These are phyloP conservation scores for Zaprionus kolodkinae DNA, from an alignment of 1,140 invertebrate genomes.

Conservation along the genomic window DNA sequence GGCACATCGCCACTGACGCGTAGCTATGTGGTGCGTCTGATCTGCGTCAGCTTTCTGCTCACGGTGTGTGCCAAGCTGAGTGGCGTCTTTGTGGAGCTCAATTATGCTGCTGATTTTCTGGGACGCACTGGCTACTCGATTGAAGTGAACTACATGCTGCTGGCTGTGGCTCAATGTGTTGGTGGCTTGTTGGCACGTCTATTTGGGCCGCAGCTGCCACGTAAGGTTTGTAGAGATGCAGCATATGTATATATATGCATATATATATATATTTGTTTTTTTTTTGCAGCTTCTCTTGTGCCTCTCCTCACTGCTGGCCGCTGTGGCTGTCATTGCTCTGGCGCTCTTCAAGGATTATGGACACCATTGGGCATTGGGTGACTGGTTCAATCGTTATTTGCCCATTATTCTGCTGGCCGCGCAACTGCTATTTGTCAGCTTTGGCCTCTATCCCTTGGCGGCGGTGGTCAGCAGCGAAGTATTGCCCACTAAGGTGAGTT, in stretches of 20 bases:
- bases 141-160: constrained; percentile 55
- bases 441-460: constrained; percentile 66
- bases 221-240: constrained; percentile 43
- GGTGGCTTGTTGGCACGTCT: constrained; percentile 59
- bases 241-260: neutral
- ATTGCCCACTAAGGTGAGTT: constrained; percentile 69
- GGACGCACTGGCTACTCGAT: constrained; percentile 59
- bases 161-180: constrained; percentile 54
- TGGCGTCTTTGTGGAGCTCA: constrained; percentile 66
- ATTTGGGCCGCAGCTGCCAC: constrained; percentile 49
- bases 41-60: constrained; percentile 57
- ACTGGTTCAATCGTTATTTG: constrained; percentile 44
- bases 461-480: constrained; percentile 71
- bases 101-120: constrained; percentile 64
- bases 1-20: constrained; percentile 40
- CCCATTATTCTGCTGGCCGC: constrained; percentile 59
- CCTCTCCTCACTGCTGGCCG: constrained; percentile 63
- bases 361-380: constrained; percentile 24
- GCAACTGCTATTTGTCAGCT: constrained; percentile 65
- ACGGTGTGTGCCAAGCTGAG: constrained; percentile 70
- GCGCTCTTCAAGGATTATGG: constrained; percentile 63
- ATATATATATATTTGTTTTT: neutral
- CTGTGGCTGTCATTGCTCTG: constrained; percentile 46
- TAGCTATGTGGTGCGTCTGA: constrained; percentile 60
- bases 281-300: constrained; percentile 55